phyloP scores from a whole-genome alignment of 2,113 vertebrate genomes.

The Bungarus multicinctus region DNA sequence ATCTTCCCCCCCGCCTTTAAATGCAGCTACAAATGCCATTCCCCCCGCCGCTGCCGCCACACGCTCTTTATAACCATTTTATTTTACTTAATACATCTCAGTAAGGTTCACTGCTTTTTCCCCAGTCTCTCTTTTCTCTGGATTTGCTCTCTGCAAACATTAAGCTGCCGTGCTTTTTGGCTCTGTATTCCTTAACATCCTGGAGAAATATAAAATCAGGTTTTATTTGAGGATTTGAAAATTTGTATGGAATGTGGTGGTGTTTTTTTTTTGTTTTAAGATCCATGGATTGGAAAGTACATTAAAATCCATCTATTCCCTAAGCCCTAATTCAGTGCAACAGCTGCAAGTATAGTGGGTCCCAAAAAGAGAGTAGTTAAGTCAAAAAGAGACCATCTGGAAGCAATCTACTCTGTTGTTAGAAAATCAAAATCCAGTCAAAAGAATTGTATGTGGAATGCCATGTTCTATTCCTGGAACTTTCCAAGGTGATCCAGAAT shows the following conservation, averaged over 20 bases:
- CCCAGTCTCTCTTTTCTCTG: not conserved
- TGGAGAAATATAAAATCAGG: not conserved
- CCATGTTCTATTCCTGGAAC: not conserved
- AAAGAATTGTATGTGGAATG: not conserved
- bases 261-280: not conserved
- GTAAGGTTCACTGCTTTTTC: not conserved
- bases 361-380: not conserved
- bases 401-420: not conserved
- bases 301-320: not conserved
- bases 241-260: not conserved
- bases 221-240: not conserved
- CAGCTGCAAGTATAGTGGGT: not conserved
- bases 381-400: not conserved
- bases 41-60: accelerated
- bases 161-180: not conserved
- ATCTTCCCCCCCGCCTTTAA: not conserved
- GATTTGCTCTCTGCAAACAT: not conserved
- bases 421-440: not conserved
- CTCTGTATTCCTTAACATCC: not conserved
- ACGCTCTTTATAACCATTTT: not conserved
- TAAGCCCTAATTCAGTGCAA: not conserved
- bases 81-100: not conserved
- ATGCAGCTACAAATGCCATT: not conserved
- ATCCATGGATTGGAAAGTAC: not conserved
- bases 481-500: not conserved